Base-by-base conservation (phyloP, 2,888 invertebrate species). In the Rutpela maculata region DNA sequence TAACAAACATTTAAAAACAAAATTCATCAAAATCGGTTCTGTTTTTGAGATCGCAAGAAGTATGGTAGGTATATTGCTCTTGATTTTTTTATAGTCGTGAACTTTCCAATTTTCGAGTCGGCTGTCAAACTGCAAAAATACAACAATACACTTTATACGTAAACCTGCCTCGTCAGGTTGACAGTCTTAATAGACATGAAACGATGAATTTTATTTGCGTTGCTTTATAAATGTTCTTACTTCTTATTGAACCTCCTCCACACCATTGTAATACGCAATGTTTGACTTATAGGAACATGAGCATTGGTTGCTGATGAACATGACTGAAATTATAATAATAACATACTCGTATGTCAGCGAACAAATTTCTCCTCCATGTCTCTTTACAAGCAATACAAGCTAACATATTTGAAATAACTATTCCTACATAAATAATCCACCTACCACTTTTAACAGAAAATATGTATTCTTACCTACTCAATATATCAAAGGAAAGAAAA, bases 321-420 rank as follows among this genome's bases (percentile, higher is more conserved):
- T 31, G 35, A 62, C 62, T 62, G n/a, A n/a, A 31, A 62, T 26
- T 62, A 62, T 31, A 31, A 62, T 62, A 62, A 62, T 31, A 62
- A 62, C 62, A 17, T 62, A 31, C 26, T 62, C 35, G 62, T 62
- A 62, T 17, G 38, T 65, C 43, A 43, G 18, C 31, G 43, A 65
- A 65, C 65, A 65, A 38, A 65, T 65, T 18, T 65, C 43, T 65
- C 17, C 65, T n/a, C 18, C 65, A 15, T 65, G 35, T 43, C 65
- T 43, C 43, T n/a, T 0, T 35, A 18, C 38, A 43, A 31, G 43
- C 65, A 11, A 18, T 65, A 65, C 18, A 43, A 65, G 19, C 65
- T 3, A 65, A 43, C 35, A 65, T 65, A 65, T 38, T 65, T 65
- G 65, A 68, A 31, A 56, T 68, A 68, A 22, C 56, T 68, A 26